These are phyloP conservation scores for Gandaritis pyraliata DNA, from an alignment of 2,888 invertebrate genomes.

Conservation along the genomic window DNA sequence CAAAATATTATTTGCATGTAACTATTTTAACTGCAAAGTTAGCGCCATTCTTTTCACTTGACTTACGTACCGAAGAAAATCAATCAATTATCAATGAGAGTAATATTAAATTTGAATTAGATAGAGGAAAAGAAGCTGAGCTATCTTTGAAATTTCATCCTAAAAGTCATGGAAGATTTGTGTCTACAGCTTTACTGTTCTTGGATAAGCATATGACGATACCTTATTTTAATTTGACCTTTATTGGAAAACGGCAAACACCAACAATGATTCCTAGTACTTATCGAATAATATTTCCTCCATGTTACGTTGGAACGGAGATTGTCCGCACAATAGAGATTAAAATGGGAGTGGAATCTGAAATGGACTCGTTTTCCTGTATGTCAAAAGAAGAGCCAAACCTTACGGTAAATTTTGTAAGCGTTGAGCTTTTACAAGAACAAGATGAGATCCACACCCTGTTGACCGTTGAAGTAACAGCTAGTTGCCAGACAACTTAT, in stretches of 20 bases:
- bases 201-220: slow-evolving; percentile 68
- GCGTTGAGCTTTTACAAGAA: slow-evolving; percentile 44
- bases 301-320: slow-evolving; percentile 57
- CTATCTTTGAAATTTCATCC: slow-evolving; percentile 69
- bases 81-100: slow-evolving; percentile 56
- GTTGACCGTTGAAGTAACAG: slow-evolving; percentile 58
- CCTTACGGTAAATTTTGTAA: slow-evolving; percentile 54
- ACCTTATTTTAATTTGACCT: slow-evolving; percentile 74
- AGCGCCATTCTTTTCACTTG: slow-evolving; percentile 64
- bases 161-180: slow-evolving; percentile 66
- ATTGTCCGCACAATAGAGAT: slow-evolving; percentile 54
- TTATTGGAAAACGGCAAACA: slow-evolving; percentile 63
- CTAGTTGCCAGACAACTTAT: slow-evolving; percentile 50
- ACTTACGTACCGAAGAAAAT: slow-evolving; percentile 54
- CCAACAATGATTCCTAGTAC: slow-evolving; percentile 62
- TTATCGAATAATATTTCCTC: slow-evolving; percentile 69
- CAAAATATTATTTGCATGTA: slow-evolving; percentile 65
- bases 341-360: slow-evolving; percentile 55
- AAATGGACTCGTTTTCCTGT: slow-evolving; percentile 58
- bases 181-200: slow-evolving; percentile 66
- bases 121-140: slow-evolving; percentile 48
- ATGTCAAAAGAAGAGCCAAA: slow-evolving; percentile 58
- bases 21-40: slow-evolving; percentile 67
- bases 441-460: slow-evolving; percentile 50
- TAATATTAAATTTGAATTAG: slow-evolving; percentile 68